Evolutionary conservation across 2,797 vertebrate genomes (phyloP), one percentile per base, ranked within the genome.

Genomic region (Dipus sagitta): DNA sequence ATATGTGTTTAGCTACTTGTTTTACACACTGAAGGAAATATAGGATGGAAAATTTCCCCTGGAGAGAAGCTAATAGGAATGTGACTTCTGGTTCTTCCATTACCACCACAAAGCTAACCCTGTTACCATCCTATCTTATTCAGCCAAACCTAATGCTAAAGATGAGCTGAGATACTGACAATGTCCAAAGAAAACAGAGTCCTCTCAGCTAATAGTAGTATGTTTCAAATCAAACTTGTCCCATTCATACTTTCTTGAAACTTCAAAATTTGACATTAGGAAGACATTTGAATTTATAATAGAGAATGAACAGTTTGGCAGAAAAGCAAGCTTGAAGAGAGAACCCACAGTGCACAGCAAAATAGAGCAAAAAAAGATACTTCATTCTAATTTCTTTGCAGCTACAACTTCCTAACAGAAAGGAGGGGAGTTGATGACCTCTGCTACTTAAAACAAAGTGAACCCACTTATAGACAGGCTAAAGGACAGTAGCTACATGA

Each of bases 11-110:
- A 85, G 17, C 60, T 21, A 20, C 32, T 93, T 74, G 65, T 79
- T 82, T 76, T 79, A n/a, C 5, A 79, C 83, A 79, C 6, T 38
- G 71, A 70, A 82, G 67, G 64, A 67, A 71, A 67, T 42, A 38
- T 54, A 32, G 21, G 13, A 70, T 62, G 88, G 42, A 42, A 52
- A 24, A 1, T 91, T 88, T 90, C 64, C 38, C 91, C 94, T 76
- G 17, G 60, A 79, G 72, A 38, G 42, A 79, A 34, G 24, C 6
- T 38, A 81, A 60, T 28, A 58, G 79, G 70, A 85, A 9, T 65
- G 30, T 38, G 58, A 24, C 12, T 21, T 64, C 23, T 52, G 34
- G 52, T 71, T 90, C 52, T 78, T 79, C 13, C 20, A 67, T 24
- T 7, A 34, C 30, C 17, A 13, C 32, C 20, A 58, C 60, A 86